These are phyloP conservation scores for Neoaliturus tenellus DNA, from an alignment of 2,888 invertebrate species.

Conservation along the genomic window DNA sequence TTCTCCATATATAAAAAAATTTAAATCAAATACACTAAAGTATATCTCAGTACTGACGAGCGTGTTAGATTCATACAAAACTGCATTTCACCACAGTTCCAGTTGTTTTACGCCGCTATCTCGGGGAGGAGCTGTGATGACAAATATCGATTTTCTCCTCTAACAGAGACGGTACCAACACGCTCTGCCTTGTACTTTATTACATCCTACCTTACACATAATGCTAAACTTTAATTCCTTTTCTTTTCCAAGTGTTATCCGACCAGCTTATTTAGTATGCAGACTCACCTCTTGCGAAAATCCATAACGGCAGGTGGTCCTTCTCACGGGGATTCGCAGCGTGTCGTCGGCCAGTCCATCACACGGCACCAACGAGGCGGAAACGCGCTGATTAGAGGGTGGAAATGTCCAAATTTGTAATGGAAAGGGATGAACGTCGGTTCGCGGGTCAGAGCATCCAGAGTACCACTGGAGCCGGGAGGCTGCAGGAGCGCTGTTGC, in stretches of 20 bases:
- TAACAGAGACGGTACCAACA: background rate
- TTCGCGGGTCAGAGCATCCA: background rate
- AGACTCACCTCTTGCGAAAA: background rate
- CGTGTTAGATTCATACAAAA: too few relatives aligned
- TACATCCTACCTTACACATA: background rate
- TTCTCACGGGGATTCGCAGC: background rate
- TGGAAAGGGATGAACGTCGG: background rate
- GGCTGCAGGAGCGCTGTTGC: conserved; percentile 2
- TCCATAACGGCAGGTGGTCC: background rate
- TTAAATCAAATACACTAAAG: too few relatives aligned
- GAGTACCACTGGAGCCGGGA: background rate
- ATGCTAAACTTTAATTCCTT: background rate
- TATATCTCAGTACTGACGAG: too few relatives aligned
- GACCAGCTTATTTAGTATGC: background rate
- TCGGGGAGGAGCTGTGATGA: background rate
- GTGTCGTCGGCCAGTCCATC: background rate
- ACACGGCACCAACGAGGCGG: background rate
- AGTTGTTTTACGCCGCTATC: background rate
- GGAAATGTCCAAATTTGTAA: background rate
- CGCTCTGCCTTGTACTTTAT: background rate
- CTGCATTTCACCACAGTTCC: background rate
- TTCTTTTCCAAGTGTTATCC: background rate
- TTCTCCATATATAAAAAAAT: too few relatives aligned
- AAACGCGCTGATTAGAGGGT: background rate
- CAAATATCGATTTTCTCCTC: background rate